Conservation (phyloP, 2,888 invertebrate genomes). For the Branchellion lobata region DNA sequence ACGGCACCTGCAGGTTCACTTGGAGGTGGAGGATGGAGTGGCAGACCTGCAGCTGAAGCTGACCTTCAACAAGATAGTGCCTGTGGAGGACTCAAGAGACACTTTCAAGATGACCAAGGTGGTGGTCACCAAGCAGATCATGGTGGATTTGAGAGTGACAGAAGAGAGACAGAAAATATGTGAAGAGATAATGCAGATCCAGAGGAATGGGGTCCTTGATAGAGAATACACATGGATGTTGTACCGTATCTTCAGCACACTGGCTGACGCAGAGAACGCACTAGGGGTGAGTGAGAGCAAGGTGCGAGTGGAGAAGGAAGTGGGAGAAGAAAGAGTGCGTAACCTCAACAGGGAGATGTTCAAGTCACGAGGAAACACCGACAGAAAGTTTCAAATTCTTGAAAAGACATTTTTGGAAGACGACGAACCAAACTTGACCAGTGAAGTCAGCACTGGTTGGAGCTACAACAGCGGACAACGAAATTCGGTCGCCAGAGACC, state of each 20-base stretch:
- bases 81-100: conserved; percentile 58
- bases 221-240: conserved; percentile 59
- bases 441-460: neutral
- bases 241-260: conserved; percentile 58
- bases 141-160: conserved; percentile 59
- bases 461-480: neutral
- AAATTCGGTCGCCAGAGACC: neutral
- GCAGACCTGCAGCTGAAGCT: conserved; percentile 56
- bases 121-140: conserved; percentile 59
- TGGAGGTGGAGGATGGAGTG: conserved; percentile 50
- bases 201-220: conserved; percentile 51
- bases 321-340: conserved; percentile 37
- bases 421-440: neutral
- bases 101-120: conserved; percentile 60
- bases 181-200: conserved; percentile 40
- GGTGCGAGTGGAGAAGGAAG: conserved; percentile 43
- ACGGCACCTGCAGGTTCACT: conserved; percentile 49
- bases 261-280: conserved; percentile 57
- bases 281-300: conserved; percentile 29
- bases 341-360: conserved; percentile 10
- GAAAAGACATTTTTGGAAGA: neutral
- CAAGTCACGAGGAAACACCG: neutral
- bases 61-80: conserved; percentile 59
- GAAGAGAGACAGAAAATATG: conserved; percentile 57
- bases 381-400: neutral